Conservation (phyloP, 1,140 invertebrate genomes). For the Caenorhabditis inopinata region DNA sequence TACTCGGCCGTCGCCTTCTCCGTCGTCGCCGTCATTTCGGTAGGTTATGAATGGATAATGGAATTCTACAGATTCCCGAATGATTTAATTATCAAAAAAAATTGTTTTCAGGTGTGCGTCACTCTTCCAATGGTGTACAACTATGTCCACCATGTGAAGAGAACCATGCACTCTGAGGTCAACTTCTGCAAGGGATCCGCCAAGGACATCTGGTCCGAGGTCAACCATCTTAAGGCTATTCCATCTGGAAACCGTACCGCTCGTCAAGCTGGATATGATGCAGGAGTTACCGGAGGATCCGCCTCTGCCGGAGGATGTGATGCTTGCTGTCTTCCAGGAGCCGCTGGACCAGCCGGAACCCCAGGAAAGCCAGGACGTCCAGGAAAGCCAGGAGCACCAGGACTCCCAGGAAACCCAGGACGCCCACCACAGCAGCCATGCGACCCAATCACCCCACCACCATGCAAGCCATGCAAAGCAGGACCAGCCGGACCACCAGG, state of each 20-base stretch:
- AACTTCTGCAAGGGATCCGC: conserved; percentile 41
- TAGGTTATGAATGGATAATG: neutral
- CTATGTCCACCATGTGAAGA: conserved; percentile 16
- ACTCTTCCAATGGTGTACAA: conserved; percentile 20
- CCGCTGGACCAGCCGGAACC: conserved; percentile 49
- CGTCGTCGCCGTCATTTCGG: neutral
- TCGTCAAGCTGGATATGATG: conserved; percentile 35
- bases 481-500: conserved; percentile 20
- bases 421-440: conserved; percentile 45
- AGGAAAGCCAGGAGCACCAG: conserved; percentile 47
- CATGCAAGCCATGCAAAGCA: conserved; percentile 15
- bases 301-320: conserved; percentile 21
- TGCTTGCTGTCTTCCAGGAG: conserved; percentile 42
- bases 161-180: conserved; percentile 21
- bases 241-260: conserved; percentile 41
- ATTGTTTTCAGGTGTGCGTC: neutral
- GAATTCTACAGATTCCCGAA: neutral
- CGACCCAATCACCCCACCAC: conserved; percentile 42
- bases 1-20: conserved; percentile 43
- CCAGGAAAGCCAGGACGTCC: conserved; percentile 51
- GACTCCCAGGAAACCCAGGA: conserved; percentile 45
- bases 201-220: conserved; percentile 46
- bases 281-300: conserved; percentile 30
- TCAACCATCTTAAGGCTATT: conserved; percentile 33
- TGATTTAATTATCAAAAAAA: too few species aligned